These are phyloP conservation scores for Okamejei kenojei DNA, from an alignment of 2,797 vertebrate species.

Conservation along the genomic window DNA sequence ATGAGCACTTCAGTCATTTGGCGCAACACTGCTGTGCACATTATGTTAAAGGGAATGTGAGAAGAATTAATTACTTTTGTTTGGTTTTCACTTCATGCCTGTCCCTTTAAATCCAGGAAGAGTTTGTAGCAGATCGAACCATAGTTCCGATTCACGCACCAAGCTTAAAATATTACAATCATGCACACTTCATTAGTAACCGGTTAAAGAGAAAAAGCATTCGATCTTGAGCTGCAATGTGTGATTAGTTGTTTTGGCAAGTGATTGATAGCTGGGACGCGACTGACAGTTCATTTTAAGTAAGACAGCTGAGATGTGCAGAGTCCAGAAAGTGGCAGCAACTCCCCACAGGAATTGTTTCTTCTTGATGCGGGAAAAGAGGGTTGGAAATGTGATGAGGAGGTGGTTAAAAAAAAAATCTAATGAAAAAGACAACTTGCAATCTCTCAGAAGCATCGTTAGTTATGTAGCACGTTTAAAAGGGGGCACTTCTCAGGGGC, in stretches of 20 bases:
- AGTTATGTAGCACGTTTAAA: neutral
- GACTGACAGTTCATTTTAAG: neutral
- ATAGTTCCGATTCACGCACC: neutral
- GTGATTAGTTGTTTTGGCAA: neutral
- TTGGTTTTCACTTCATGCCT: neutral
- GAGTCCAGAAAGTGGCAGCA: neutral
- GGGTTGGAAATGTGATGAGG: neutral
- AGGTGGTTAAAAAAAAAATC: neutral
- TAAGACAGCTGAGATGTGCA: neutral
- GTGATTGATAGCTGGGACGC: neutral
- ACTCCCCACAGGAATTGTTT: neutral
- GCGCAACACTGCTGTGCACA: neutral
- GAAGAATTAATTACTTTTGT: neutral
- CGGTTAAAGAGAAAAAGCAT: neutral
- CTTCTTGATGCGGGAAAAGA: neutral
- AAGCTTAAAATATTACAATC: neutral
- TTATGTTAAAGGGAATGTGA: neutral
- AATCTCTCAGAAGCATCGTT: neutral
- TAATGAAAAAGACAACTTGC: neutral
- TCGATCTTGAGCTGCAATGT: neutral
- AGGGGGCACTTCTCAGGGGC: neutral
- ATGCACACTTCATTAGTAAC: neutral
- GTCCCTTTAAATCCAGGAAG: neutral
- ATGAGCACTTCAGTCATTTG: neutral
- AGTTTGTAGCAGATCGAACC: neutral